A percentile compares a stretch with the other conserved stretches of the same genome.
phyloP scores from a whole-genome alignment of 2,113 vertebrate genomes.

The Tamias sibiricus region DNA sequence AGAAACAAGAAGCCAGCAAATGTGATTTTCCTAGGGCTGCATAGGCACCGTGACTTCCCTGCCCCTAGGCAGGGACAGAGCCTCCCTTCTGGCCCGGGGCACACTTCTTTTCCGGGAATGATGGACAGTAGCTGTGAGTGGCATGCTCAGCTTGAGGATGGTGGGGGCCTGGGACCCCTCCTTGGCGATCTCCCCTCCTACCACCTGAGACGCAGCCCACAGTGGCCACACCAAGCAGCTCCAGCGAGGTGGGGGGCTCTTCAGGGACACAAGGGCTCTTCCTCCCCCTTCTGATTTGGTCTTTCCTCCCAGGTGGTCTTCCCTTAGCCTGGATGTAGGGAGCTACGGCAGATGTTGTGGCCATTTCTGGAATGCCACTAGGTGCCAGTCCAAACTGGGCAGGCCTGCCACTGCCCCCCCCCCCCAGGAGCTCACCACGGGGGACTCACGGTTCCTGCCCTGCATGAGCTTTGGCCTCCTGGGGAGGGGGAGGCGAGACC shows the following conservation, averaged over 20 bases:
- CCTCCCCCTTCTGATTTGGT: background rate
- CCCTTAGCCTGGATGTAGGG: background rate
- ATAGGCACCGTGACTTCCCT: background rate
- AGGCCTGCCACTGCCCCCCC: background rate
- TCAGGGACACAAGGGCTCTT: background rate
- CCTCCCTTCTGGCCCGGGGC: background rate
- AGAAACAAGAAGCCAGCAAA: background rate
- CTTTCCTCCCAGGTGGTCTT: background rate
- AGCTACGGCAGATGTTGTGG: background rate
- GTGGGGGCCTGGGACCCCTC: background rate
- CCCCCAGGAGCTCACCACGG: background rate
- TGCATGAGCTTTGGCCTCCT: background rate
- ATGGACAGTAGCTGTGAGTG: background rate
- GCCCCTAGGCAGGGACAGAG: background rate
- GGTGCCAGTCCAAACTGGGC: background rate
- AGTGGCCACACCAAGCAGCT: background rate
- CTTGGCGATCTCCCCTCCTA: background rate
- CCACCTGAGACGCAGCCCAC: background rate
- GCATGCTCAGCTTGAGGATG: background rate
- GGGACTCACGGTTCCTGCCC: background rate
- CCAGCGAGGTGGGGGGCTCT: too few relatives aligned
- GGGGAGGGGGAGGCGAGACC: fast-evolving
- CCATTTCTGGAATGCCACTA: background rate
- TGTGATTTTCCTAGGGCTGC: background rate
- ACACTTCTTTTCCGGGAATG: background rate